Evolutionary conservation across 2,888 invertebrate species (phyloP), one percentile per base, ranked within the genome.

Genomic region (Diarsia mendica): DNA sequence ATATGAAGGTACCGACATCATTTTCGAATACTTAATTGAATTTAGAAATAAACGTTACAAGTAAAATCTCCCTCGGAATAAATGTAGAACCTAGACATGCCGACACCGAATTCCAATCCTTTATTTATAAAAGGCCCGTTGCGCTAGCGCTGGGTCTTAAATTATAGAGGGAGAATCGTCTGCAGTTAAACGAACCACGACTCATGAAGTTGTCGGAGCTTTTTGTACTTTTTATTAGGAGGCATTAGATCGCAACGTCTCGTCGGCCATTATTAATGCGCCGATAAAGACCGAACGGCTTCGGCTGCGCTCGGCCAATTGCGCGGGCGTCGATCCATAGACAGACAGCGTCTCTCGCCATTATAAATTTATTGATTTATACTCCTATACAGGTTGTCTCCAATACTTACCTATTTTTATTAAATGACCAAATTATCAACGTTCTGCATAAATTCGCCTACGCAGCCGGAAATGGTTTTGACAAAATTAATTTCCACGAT

Each of bases 121-220:
- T 90, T 89, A 90, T 90, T 90, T 90, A 85, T 88, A 84, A 87
- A 84, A 85, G 65, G 79, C 68, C 87, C 82, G 82, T 82, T 87
- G 85, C 79, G 85, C 87, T 77, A 81, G 85, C 85, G 77, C 82
- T 70, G 80, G 80, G 85, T 79, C 85, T 90, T 86, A 90, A 91
- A 92, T 90, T 91, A 90, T 89, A 91, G 90, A 86, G 89, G 88
- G 84, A 86, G 85, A 85, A 85, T 84, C 89, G 87, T 89, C 85
- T 80, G 85, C 83, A 85, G 88, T 87, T 89, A 86, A 88, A 90
- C 89, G 89, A 86, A 89, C 88, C 91, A 92, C 91, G 92, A 90
- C 89, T 89, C 89, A 89, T 91, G 89, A 90, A 92, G 90, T 90
- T 90, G 90, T 91, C 88, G 88, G 83, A 82, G 81, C 87, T 87